These are phyloP conservation scores for Phthorimaea operculella DNA, from an alignment of 1,140 invertebrate genomes.

Conservation along the genomic window DNA sequence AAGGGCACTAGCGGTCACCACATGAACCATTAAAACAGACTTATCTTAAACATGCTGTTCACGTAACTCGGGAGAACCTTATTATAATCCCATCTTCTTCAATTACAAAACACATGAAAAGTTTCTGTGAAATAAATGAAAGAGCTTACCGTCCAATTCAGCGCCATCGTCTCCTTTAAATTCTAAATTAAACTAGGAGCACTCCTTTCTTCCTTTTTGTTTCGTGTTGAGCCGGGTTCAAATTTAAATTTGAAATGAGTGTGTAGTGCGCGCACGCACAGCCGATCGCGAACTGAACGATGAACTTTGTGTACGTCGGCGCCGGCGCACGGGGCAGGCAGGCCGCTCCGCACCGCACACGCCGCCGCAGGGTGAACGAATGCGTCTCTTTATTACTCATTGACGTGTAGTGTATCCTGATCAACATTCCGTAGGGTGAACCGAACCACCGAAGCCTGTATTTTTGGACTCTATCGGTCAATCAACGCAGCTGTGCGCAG, in stretches of 20 bases:
- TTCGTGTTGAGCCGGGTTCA: slow-evolving; percentile 19
- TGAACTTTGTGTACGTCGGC: slow-evolving; percentile 35
- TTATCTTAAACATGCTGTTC: neutral
- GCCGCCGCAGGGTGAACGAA: slow-evolving; percentile 28
- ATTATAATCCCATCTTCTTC: slow-evolving; percentile 4
- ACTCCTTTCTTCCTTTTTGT: slow-evolving; percentile 37
- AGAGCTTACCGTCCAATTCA: slow-evolving; percentile 36
- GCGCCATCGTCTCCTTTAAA: slow-evolving; percentile 42
- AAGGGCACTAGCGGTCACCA: neutral
- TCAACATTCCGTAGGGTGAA: slow-evolving; percentile 47
- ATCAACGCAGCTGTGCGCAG: slow-evolving; percentile 9
- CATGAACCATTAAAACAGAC: slow-evolving; percentile 1
- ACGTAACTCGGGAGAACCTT: slow-evolving; percentile 3
- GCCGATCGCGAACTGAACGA: slow-evolving; percentile 53
- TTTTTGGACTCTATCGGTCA: slow-evolving; percentile 47
- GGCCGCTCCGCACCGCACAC: slow-evolving; percentile 31
- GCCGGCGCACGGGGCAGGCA: slow-evolving; percentile 10
- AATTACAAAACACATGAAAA: slow-evolving; percentile 1
- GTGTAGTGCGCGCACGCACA: slow-evolving; percentile 28
- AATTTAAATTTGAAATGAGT: slow-evolving; percentile 11
- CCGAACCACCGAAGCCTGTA: slow-evolving; percentile 26
- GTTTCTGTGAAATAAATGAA: slow-evolving; percentile 11
- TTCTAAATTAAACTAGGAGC: slow-evolving; percentile 49
- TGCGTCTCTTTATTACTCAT: slow-evolving; percentile 34
- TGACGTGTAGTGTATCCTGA: slow-evolving; percentile 22